A percentile compares a stretch with the other conserved stretches of the same genome.
Evolutionary conservation across 2,113 vertebrate genomes (phyloP).

Genomic region (Cynopterus brachyotis): DNA sequence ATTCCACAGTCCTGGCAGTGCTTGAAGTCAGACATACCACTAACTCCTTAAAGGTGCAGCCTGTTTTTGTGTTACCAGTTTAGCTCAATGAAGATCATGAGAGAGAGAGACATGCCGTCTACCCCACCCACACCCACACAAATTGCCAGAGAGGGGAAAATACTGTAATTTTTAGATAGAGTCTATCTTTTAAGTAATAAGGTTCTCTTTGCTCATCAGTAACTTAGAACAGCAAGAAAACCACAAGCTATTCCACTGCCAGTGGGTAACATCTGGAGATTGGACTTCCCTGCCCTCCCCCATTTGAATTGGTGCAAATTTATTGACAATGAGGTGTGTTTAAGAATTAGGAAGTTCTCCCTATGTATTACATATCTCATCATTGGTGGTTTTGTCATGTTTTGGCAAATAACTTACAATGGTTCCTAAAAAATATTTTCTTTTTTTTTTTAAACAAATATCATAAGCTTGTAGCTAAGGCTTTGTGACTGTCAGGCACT

Average conservation of each 20-base stretch:
- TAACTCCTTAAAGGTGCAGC: neutral
- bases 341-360: conserved; percentile 21
- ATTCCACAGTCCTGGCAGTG: neutral
- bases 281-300: neutral
- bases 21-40: neutral
- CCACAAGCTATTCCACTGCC: neutral
- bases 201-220: neutral
- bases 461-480: neutral
- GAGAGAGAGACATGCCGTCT: neutral
- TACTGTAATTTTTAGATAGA: neutral
- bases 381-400: neutral
- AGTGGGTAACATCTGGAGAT: neutral
- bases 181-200: neutral
- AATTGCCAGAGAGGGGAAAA: neutral
- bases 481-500: neutral
- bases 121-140: neutral
- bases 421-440: neutral
- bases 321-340: neutral
- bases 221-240: neutral
- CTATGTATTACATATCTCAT: neutral
- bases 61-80: neutral
- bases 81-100: neutral
- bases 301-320: neutral
- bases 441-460: conserved; percentile 9
- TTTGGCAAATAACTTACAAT: neutral